Base-by-base conservation (phyloP, 2,797 vertebrate species). In the Lophotriccus pileatus region DNA sequence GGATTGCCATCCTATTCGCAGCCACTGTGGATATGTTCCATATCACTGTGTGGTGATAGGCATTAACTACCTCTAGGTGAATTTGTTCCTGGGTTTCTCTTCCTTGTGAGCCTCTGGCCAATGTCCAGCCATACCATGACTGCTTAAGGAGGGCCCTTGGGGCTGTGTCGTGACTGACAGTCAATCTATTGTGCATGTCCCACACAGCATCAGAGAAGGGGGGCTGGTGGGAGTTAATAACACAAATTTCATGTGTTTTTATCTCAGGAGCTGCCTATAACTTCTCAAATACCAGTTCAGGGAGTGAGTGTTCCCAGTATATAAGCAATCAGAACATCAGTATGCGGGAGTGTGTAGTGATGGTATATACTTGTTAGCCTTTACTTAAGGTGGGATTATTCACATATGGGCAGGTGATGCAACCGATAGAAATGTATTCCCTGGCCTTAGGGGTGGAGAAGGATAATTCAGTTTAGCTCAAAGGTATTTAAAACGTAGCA, bases 101-200 rank as follows among this genome's bases (percentile, higher is more conserved):
- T 91, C 37, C 14, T 66, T 47, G 60, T 44, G 19, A 62, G 72
- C n/a, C 59, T 59, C 11, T 0, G 4, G 36, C 59, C 59, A 58
- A 3, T 43, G n/a, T 17, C 14, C 47, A 59, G 8, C 30, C 52
- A 18, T 47, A 12, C 28, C 52, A 12, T 7, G 41, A 25, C 30
- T 76, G 47, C 49, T 56, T 50, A 34, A 44, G 46, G 44, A 68
- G 37, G 36, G 23, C 34, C 41, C n/a, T 87, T 80, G 76, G 46
- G 43, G 36, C 44, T 77, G 75, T 9, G n/a, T 37, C 16, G 4
- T 69, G 34, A 37, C 41, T 60, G 53, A 30, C 32, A 44, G 47
- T 14, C 34, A 4, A 34, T 70, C 34, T 22, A 0, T 13, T 34
- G 47, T 63, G 17, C 0, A 0, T 19, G 55, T 62, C 23, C 18